Evolutionary conservation across 2,888 invertebrate species (phyloP).

Genomic region (Amorpha juglandis): DNA sequence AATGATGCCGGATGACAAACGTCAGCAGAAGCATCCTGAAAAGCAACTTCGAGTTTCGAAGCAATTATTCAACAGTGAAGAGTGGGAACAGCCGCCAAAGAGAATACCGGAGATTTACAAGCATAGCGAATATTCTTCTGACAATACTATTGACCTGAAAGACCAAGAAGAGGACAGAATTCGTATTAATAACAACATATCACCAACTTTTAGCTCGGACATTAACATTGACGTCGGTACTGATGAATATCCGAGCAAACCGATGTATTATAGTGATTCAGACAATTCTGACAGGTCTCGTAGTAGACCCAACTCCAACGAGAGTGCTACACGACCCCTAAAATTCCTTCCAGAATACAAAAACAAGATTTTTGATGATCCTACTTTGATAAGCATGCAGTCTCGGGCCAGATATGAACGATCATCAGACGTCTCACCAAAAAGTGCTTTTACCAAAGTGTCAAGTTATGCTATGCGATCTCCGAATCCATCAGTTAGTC

Average conservation of each 20-base stretch:
- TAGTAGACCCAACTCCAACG: conserved; percentile 81
- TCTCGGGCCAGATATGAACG: conserved; percentile 78
- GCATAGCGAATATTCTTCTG: conserved; percentile 69
- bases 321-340: conserved; percentile 80
- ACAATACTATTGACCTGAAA: conserved; percentile 65
- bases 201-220: conserved; percentile 78
- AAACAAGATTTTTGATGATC: conserved; percentile 86
- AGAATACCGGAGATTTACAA: conserved; percentile 76
- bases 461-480: conserved; percentile 81
- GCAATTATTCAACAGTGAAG: conserved; percentile 77
- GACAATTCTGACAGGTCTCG: conserved; percentile 79
- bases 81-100: conserved; percentile 74
- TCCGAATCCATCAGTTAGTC: conserved; percentile 89
- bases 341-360: conserved; percentile 81
- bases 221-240: conserved; percentile 81
- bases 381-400: conserved; percentile 80
- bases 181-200: conserved; percentile 75
- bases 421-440: conserved; percentile 81
- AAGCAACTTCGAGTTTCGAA: conserved; percentile 81
- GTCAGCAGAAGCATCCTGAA: conserved; percentile 86
- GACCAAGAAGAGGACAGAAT: conserved; percentile 75
- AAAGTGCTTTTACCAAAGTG: conserved; percentile 95
- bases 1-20: conserved; percentile 93
- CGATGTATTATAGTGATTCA: conserved; percentile 79
- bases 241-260: conserved; percentile 78